phyloP scores from a whole-genome alignment of 1,140 invertebrate genomes.

The Paramacrobiotus metropolitanus region DNA sequence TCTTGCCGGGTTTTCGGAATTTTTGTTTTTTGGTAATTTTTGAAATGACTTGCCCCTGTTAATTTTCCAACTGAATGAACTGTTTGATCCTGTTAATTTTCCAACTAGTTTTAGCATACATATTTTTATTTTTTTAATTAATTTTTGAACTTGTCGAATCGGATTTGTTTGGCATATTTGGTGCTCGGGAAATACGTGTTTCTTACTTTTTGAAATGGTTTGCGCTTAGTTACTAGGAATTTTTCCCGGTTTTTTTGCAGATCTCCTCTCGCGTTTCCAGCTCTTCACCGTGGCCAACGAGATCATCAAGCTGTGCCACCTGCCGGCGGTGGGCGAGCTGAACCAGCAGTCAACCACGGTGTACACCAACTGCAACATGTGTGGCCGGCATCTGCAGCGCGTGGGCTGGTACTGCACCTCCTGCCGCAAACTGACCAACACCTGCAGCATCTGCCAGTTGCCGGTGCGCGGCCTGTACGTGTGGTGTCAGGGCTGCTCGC shows the following conservation, averaged over 20 bases:
- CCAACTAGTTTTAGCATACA: too few species aligned
- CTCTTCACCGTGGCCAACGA: slow-evolving; percentile 52
- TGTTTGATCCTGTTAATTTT: too few species aligned
- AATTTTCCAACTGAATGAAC: too few species aligned
- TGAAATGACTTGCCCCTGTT: too few species aligned
- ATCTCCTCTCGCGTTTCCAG: slow-evolving; percentile 48
- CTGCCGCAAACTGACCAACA: slow-evolving; percentile 42
- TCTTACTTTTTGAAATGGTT: too few species aligned
- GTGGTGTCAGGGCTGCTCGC: slow-evolving; percentile 84
- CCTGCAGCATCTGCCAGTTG: slow-evolving; percentile 53
- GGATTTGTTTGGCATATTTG: too few species aligned
- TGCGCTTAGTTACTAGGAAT: too few species aligned
- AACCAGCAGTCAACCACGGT: slow-evolving; percentile 70
- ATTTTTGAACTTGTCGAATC: too few species aligned
- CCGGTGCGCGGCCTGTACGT: slow-evolving; percentile 63
- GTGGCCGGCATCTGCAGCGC: slow-evolving; percentile 38
- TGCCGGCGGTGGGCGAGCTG: slow-evolving; percentile 43
- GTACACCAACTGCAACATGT: slow-evolving; percentile 46
- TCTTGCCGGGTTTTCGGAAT: too few species aligned
- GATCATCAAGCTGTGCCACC: slow-evolving; percentile 52
- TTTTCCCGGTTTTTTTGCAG: slow-evolving; percentile 15
- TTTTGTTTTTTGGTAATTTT: too few species aligned
- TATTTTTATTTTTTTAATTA: too few species aligned
- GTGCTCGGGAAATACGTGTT: too few species aligned
- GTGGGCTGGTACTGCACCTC: slow-evolving; percentile 49